Conservation (phyloP, 2,113 vertebrate species). For the Vulpes ferrilata region DNA sequence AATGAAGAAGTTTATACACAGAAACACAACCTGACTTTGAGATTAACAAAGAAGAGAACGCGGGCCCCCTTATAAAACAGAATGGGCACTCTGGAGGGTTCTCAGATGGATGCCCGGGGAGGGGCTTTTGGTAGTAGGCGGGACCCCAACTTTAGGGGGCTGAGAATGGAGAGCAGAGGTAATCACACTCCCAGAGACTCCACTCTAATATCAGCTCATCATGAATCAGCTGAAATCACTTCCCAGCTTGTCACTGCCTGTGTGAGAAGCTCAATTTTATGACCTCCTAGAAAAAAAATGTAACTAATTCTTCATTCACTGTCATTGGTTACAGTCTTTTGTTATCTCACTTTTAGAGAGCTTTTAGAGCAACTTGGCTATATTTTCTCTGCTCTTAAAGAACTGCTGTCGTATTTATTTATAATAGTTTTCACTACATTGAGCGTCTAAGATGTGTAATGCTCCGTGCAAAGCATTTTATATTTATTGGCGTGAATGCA, state of each 20-base stretch:
- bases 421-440: background rate
- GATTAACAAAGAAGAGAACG: background rate
- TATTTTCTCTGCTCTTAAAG: background rate
- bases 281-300: background rate
- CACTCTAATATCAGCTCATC: background rate
- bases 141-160: background rate
- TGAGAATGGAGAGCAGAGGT: background rate
- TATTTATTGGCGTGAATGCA: background rate
- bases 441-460: background rate
- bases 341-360: background rate
- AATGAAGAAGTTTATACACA: background rate
- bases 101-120: background rate
- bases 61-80: background rate
- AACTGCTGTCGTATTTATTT: background rate
- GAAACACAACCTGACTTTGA: background rate
- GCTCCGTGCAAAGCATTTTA: background rate
- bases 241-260: background rate
- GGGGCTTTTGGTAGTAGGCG: background rate
- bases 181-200: background rate
- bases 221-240: background rate
- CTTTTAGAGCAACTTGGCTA: background rate
- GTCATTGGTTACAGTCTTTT: background rate
- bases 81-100: background rate
- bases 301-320: constrained; percentile 9
- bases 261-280: background rate